Conservation (phyloP, 2,113 vertebrate species). For the Callithrix jacchus region DNA sequence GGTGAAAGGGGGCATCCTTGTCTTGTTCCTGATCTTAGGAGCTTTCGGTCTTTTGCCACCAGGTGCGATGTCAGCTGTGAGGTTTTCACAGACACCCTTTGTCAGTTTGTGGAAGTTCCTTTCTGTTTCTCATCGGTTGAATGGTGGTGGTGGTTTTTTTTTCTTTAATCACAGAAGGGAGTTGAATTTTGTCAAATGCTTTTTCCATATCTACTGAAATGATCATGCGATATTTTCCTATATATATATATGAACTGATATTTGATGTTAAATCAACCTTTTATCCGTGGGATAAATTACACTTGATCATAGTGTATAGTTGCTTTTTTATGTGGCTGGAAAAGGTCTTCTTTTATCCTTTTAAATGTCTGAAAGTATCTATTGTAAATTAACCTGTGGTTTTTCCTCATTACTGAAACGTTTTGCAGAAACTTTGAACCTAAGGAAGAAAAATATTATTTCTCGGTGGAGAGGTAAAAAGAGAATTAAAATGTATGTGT, state of each 20-base stretch:
- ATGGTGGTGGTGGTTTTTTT: no score
- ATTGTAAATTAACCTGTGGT: not conserved
- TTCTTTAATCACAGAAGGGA: not conserved
- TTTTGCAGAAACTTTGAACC: not conserved
- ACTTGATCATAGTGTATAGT: not conserved
- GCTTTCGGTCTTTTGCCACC: no score
- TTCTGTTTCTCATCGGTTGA: not conserved
- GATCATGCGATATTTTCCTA: accelerated
- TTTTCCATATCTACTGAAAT: not conserved
- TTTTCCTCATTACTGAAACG: not conserved
- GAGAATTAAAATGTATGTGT: not conserved
- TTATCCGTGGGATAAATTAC: not conserved
- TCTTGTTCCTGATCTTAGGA: not conserved
- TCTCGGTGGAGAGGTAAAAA: not conserved
- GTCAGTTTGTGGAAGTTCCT: not conserved
- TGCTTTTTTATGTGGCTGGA: not conserved
- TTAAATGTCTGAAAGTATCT: not conserved
- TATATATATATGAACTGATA: no score
- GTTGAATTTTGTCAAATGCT: not conserved
- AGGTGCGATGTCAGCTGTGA: not conserved
- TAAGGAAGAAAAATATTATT: not conserved
- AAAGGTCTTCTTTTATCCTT: not conserved
- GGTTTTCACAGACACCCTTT: not conserved
- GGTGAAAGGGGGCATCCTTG: not conserved
- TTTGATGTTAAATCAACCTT: not conserved